These are phyloP conservation scores for Apoda limacodes DNA, from an alignment of 2,888 invertebrate genomes.

Conservation along the genomic window DNA sequence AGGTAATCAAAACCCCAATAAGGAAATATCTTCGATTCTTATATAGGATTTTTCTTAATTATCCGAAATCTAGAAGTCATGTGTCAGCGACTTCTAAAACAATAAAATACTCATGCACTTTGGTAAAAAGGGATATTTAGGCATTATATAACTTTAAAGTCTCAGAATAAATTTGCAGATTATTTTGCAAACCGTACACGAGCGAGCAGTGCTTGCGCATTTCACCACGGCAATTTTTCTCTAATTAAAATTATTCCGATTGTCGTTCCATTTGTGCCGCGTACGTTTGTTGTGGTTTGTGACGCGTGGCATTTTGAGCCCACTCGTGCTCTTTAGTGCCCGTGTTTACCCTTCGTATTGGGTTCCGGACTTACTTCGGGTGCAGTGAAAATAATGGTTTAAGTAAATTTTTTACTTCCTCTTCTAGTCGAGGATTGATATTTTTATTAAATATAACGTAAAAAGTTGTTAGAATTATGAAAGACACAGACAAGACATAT, in stretches of 20 bases:
- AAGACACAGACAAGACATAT: constrained; percentile 10
- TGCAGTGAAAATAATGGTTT: constrained; percentile 38
- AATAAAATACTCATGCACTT: no score
- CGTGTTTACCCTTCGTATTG: constrained; percentile 54
- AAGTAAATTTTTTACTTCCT: constrained; percentile 31
- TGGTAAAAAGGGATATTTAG: no score
- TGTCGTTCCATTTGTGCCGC: constrained; percentile 46
- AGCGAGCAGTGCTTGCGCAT: constrained; percentile 49
- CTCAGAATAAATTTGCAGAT: no score
- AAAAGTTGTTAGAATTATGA: no score
- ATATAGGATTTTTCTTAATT: no score
- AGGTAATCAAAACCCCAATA: no score
- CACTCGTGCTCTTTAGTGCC: constrained; percentile 64
- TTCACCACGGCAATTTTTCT: constrained; percentile 61
- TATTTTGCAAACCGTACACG: no score
- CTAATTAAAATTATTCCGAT: constrained; percentile 69
- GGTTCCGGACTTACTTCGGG: constrained; percentile 31
- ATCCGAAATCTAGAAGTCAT: no score
- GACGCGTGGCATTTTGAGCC: constrained; percentile 60
- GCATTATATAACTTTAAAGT: no score
- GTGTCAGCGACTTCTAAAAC: no score
- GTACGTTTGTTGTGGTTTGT: constrained; percentile 60
- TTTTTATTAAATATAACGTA: constrained; percentile 17
- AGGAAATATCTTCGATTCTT: no score
- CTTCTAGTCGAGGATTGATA: constrained; percentile 8